Conservation (phyloP, 1,140 invertebrate genomes). For the Holotrichia oblita region DNA sequence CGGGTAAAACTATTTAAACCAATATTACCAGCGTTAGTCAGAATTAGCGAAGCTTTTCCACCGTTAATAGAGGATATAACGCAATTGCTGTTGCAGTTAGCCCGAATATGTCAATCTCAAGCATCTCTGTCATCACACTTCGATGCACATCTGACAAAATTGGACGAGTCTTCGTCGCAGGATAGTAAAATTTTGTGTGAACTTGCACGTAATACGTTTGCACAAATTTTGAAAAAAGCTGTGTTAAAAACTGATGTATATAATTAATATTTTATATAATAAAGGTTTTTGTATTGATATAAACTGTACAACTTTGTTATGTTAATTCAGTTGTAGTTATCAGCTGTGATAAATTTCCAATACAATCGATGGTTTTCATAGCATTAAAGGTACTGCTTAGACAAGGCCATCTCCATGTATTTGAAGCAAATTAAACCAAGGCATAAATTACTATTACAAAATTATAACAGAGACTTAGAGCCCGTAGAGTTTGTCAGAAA, state of each 20-base stretch:
- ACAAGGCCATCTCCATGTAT: too few relatives aligned
- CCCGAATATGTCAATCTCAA: conserved; percentile 85
- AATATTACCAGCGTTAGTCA: conserved; percentile 83
- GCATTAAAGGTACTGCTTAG: too few relatives aligned
- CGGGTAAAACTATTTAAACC: conserved; percentile 84
- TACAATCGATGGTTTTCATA: too few relatives aligned
- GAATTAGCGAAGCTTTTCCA: conserved; percentile 92
- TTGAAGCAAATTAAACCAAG: too few relatives aligned
- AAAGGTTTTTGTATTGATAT: neutral
- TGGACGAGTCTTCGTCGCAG: conserved; percentile 64
- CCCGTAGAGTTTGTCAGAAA: too few relatives aligned
- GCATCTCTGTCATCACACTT: conserved; percentile 75
- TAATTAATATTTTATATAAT: conserved; percentile 46
- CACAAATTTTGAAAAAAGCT: conserved; percentile 68
- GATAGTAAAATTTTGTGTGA: conserved; percentile 67
- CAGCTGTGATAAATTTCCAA: too few relatives aligned
- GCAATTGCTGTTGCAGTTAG: conserved; percentile 85
- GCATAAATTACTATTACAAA: too few relatives aligned
- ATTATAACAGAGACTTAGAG: too few relatives aligned
- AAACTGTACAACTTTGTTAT: neutral
- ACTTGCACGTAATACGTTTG: conserved; percentile 71
- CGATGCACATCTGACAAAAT: conserved; percentile 64
- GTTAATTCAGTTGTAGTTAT: too few relatives aligned
- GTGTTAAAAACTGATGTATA: conserved; percentile 69
- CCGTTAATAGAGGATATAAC: conserved; percentile 90